phyloP scores from a whole-genome alignment of 1,140 invertebrate species.

The Ladona fulva region DNA sequence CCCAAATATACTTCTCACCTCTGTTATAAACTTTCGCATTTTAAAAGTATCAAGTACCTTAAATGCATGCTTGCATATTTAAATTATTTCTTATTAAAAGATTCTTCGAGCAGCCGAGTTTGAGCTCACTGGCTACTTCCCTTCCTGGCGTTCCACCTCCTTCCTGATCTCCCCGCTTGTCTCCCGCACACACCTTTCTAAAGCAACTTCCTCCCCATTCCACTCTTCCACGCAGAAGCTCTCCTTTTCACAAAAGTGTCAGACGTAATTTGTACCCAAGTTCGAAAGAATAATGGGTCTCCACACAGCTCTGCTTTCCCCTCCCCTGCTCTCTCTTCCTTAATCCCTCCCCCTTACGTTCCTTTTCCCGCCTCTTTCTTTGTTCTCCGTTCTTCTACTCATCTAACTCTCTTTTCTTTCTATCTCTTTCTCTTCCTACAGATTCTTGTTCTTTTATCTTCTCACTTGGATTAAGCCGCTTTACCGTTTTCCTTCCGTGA shows the following conservation, averaged over 20 bases:
- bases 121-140: no score
- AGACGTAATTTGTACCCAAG: not conserved
- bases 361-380: not conserved
- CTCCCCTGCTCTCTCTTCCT: not conserved
- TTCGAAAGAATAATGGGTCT: constrained; percentile 6
- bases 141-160: no score
- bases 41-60: no score
- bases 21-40: no score
- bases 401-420: not conserved
- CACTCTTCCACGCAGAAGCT: not conserved
- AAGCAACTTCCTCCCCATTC: not conserved
- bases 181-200: not conserved
- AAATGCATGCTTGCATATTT: no score
- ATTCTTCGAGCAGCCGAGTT: no score
- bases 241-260: not conserved
- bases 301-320: no score
- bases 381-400: not conserved
- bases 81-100: no score
- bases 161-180: not conserved
- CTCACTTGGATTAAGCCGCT: no score
- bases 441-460: no score
- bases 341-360: not conserved
- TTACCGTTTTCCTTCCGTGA: no score
- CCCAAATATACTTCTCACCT: no score
- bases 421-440: not conserved